Evolutionary conservation across 2,113 vertebrate species (phyloP).

Genomic region (Istiophorus platypterus): DNA sequence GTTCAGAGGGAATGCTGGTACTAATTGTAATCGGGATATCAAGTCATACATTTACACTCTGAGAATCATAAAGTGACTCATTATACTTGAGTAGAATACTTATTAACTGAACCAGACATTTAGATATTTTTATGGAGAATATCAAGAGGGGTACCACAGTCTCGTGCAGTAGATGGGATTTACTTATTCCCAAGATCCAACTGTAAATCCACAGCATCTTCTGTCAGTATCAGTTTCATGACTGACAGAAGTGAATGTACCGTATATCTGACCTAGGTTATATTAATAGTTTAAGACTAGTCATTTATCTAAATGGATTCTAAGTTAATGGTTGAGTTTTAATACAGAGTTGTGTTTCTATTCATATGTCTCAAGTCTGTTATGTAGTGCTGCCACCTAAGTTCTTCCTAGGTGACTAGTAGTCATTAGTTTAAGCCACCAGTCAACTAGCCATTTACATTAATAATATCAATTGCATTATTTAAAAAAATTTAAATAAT

Average conservation of each 20-base stretch:
- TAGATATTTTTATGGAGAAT: conserved; percentile 4
- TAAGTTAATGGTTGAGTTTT: background rate
- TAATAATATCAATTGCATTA: too few species aligned
- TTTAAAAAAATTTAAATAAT: too few species aligned
- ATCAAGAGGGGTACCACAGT: background rate
- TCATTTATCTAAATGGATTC: background rate
- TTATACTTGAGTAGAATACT: conserved; percentile 25
- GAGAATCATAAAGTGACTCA: conserved; percentile 28
- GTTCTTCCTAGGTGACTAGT: too few species aligned
- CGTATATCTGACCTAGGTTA: background rate
- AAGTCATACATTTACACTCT: conserved; percentile 28
- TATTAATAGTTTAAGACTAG: background rate
- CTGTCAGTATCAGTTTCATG: too few species aligned
- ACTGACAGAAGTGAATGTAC: too few species aligned
- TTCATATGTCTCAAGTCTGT: background rate
- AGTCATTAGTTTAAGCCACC: too few species aligned
- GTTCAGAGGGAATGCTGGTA: conserved; percentile 37
- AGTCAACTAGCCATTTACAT: too few species aligned
- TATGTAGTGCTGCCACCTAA: too few species aligned
- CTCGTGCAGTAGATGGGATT: background rate
- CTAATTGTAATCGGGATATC: conserved; percentile 53
- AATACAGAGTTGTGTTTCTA: background rate
- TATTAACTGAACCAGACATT: conserved; percentile 1
- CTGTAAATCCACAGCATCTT: conserved; percentile 15
- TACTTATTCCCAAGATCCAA: conserved; percentile 7